phyloP scores from a whole-genome alignment of 2,113 vertebrate genomes.

The Nyctibius bracteatus region DNA sequence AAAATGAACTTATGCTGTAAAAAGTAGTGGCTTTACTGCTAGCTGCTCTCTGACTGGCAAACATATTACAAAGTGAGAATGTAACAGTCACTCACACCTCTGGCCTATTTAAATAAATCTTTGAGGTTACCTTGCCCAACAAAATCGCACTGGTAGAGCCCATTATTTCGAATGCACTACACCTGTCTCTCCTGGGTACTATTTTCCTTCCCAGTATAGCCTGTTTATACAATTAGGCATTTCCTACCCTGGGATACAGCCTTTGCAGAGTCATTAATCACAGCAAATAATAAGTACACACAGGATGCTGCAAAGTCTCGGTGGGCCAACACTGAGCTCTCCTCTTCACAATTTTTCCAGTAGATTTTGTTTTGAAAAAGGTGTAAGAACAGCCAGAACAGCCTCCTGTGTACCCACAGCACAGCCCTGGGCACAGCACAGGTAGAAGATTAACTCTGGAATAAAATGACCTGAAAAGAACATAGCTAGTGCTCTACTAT shows the following conservation, averaged over 20 bases:
- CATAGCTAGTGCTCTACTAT: not conserved
- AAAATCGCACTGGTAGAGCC: not conserved
- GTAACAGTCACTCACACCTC: not conserved
- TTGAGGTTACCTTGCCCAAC: slow-evolving; percentile 39
- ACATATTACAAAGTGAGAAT: not conserved
- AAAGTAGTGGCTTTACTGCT: not conserved
- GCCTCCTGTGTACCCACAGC: not conserved
- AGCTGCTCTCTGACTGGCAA: not conserved
- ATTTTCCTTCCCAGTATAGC: not conserved
- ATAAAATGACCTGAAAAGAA: not conserved
- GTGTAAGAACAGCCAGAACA: not conserved
- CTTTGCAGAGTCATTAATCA: slow-evolving; percentile 21
- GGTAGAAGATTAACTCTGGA: not conserved
- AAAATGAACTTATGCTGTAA: not conserved
- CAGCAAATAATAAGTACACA: not conserved
- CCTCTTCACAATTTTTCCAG: not conserved
- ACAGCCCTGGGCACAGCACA: not conserved
- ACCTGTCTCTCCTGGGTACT: not conserved
- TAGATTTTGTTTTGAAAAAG: not conserved
- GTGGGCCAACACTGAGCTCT: not conserved
- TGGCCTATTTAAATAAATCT: slow-evolving; percentile 42
- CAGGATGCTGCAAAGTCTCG: slow-evolving; percentile 1
- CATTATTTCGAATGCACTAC: not conserved
- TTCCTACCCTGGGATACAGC: not conserved
- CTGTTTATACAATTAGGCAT: slow-evolving; percentile 15